phyloP scores from a whole-genome alignment of 2,888 invertebrate genomes.

The Pyralis farinalis region DNA sequence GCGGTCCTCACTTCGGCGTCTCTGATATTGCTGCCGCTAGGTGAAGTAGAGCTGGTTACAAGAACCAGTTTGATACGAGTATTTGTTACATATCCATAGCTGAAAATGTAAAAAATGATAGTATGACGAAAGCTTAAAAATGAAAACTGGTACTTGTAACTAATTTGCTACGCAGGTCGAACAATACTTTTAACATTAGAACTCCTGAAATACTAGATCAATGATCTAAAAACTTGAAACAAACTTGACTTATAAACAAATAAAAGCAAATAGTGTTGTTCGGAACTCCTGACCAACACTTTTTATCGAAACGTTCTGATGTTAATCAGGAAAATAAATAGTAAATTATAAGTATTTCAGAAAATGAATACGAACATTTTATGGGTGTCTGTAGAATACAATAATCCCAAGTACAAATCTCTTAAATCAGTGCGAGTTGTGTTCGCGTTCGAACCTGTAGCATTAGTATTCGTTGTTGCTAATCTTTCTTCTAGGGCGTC shows the following conservation, averaged over 20 bases:
- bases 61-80: conserved; percentile 97
- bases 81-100: conserved; percentile 98
- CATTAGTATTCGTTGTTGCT: conserved; percentile 50
- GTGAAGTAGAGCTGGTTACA: conserved; percentile 95
- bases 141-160: no score
- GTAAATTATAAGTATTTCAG: background rate
- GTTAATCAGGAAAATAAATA: no score
- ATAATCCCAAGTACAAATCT: conserved; percentile 94
- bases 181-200: no score
- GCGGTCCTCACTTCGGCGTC: conserved; percentile 97
- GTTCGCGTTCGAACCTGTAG: conserved; percentile 79
- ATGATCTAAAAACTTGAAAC: no score
- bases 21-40: conserved; percentile 91
- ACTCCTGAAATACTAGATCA: no score
- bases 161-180: no score
- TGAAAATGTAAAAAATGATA: conserved; percentile 46
- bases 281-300: no score
- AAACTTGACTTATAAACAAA: no score
- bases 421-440: conserved; percentile 86
- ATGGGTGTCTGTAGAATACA: conserved; percentile 97
- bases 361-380: conserved; percentile 87
- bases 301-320: no score
- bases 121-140: background rate
- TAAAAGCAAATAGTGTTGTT: no score
- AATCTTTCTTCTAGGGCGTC: conserved; percentile 95